Percentiles rank a stretch among this genome's conserved stretches.
Conservation (phyloP, 2,113 vertebrate species). For the Pteruthius melanotis region DNA sequence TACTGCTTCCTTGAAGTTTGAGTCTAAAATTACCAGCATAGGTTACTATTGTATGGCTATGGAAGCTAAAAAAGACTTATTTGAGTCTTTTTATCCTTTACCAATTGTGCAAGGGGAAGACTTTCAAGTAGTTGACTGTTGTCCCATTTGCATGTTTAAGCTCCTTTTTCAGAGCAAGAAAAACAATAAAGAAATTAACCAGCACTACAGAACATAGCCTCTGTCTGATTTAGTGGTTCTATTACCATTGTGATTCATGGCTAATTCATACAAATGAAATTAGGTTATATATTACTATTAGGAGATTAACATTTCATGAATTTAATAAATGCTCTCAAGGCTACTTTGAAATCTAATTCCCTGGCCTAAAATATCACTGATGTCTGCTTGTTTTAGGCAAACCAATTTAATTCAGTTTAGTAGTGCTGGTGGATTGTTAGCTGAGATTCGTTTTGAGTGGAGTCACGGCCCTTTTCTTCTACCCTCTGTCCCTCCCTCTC, state of each 20-base stretch:
- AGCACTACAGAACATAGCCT: not conserved
- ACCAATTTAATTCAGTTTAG: slow-evolving; percentile 33
- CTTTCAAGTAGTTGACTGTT: not conserved
- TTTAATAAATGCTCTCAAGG: slow-evolving; percentile 49
- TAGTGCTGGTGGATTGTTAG: not conserved
- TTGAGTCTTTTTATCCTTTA: not conserved
- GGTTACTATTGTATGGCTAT: not conserved
- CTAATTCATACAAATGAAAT: slow-evolving; percentile 35
- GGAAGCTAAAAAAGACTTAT: not conserved
- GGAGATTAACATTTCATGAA: slow-evolving; percentile 58
- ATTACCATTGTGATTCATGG: slow-evolving; percentile 39
- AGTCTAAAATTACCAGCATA: not conserved
- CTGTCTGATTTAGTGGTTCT: slow-evolving; percentile 30
- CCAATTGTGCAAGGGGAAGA: not conserved
- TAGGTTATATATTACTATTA: slow-evolving; percentile 51
- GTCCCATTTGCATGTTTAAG: not conserved
- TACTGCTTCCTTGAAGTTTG: not conserved
- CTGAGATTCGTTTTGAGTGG: not conserved
- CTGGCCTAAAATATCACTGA: slow-evolving; percentile 33
- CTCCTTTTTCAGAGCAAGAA: not conserved
- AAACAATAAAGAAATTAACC: slow-evolving; percentile 21
- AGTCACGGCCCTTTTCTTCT: slow-evolving; percentile 22
- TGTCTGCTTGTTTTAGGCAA: slow-evolving; percentile 42
- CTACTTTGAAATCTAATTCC: slow-evolving; percentile 33
- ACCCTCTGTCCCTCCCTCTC: not conserved